These are phyloP conservation scores for Nomada fabriciana DNA, from an alignment of 2,888 invertebrate species.

Conservation along the genomic window DNA sequence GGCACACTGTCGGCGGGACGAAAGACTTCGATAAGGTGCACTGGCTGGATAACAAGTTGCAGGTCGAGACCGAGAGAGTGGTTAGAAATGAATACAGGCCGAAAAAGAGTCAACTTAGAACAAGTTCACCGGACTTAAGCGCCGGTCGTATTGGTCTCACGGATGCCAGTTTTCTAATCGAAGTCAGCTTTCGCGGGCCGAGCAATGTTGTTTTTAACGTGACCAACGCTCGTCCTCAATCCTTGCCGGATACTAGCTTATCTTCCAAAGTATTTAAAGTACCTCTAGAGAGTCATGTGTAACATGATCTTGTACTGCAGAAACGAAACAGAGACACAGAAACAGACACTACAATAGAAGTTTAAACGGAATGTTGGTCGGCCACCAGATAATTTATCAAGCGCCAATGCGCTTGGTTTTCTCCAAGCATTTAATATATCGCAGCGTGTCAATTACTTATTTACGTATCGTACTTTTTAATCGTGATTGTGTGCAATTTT, in stretches of 20 bases:
- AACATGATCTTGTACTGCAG: slow-evolving; percentile 34
- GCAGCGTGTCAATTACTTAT: slow-evolving; percentile 77
- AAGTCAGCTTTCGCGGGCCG: slow-evolving; percentile 85
- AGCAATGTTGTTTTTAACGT: slow-evolving; percentile 86
- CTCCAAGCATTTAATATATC: slow-evolving; percentile 54
- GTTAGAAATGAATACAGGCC: slow-evolving; percentile 85
- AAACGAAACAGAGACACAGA: not conserved
- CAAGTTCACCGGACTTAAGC: slow-evolving; percentile 87
- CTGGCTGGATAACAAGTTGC: slow-evolving; percentile 86
- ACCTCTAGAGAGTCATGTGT: slow-evolving; percentile 87
- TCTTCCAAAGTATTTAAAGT: slow-evolving; percentile 85
- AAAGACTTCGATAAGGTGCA: slow-evolving; percentile 91
- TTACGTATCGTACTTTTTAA: slow-evolving; percentile 74
- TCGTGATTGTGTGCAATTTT: slow-evolving; percentile 79
- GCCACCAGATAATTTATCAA: too few species aligned
- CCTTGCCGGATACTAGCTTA: slow-evolving; percentile 85
- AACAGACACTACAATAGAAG: too few species aligned
- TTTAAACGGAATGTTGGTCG: too few species aligned
- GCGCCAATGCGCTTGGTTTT: not conserved
- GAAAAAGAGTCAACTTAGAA: slow-evolving; percentile 86
- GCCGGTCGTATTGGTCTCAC: slow-evolving; percentile 79
- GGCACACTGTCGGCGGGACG: slow-evolving; percentile 97
- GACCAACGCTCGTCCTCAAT: slow-evolving; percentile 85
- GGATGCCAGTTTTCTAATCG: slow-evolving; percentile 84
- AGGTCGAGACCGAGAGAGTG: slow-evolving; percentile 84